A percentile compares a stretch with the other conserved stretches of the same genome.
Evolutionary conservation across 2,113 vertebrate species (phyloP).

Genomic region (Mirza zaza): DNA sequence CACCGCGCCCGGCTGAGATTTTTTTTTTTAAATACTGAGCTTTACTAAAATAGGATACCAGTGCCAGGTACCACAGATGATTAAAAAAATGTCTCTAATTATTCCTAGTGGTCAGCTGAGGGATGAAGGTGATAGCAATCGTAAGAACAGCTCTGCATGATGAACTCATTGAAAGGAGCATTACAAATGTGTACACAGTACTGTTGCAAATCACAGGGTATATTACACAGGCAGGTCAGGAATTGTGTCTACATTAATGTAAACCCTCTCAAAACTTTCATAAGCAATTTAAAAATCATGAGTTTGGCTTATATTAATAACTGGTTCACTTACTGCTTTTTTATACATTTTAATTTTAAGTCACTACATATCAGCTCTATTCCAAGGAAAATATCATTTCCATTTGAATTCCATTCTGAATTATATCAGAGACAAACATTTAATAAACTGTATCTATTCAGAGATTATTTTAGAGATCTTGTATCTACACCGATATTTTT

Average conservation of each 20-base stretch:
- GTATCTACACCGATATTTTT: neutral
- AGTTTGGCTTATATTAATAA: slow-evolving; percentile 32
- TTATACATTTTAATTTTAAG: neutral
- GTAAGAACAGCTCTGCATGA: neutral
- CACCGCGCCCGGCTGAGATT: neutral
- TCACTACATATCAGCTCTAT: neutral
- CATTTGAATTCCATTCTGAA: neutral
- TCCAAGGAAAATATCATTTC: neutral
- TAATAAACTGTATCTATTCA: neutral
- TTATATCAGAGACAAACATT: neutral
- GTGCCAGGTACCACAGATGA: neutral
- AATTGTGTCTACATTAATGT: neutral
- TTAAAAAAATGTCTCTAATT: neutral
- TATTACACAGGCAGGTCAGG: neutral
- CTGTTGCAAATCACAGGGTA: neutral
- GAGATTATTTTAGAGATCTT: neutral
- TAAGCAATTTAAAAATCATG: neutral
- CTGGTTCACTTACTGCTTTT: neutral
- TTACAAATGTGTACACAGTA: fast-evolving
- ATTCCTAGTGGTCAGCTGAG: neutral
- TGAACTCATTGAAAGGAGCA: neutral
- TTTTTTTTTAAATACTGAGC: neutral
- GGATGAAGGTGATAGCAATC: neutral
- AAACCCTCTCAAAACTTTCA: neutral
- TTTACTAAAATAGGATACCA: neutral